Percentiles rank a stretch among this genome's conserved stretches.
phyloP scores from a whole-genome alignment of 2,797 vertebrate species.

The Acanthornis magna region DNA sequence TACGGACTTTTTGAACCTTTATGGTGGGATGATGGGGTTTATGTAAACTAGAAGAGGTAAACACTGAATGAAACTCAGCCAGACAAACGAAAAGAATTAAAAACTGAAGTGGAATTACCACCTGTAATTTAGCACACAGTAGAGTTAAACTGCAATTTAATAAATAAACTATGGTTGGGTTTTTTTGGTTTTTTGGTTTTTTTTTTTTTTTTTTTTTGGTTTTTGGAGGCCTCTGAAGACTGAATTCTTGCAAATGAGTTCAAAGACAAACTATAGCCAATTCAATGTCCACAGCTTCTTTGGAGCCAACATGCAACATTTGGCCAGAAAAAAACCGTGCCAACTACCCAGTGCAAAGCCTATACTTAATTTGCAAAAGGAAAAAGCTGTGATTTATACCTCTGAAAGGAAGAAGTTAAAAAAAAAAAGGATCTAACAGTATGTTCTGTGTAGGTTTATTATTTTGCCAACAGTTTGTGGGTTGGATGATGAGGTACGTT shows the following conservation, averaged over 20 bases:
- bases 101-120: background rate
- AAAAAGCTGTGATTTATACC: conserved; percentile 76
- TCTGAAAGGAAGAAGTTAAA: conserved; percentile 59
- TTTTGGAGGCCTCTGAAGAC: conserved; percentile 1
- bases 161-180: background rate
- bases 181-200: background rate
- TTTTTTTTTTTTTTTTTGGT: background rate
- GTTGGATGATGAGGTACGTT: conserved; percentile 72
- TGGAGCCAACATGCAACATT: conserved; percentile 35
- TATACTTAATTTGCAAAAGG: conserved; percentile 66
- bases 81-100: background rate
- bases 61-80: background rate
- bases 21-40: background rate
- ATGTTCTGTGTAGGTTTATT: conserved; percentile 70
- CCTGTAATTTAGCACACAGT: background rate
- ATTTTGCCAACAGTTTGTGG: conserved; percentile 72
- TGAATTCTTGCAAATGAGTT: conserved; percentile 1
- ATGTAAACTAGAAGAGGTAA: background rate
- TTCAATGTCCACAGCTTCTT: conserved; percentile 56
- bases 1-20: rapidly evolving
- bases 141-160: conserved; percentile 16
- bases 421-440: conserved; percentile 52
- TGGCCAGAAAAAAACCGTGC: conserved; percentile 24
- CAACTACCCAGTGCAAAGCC: conserved; percentile 49
- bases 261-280: conserved; percentile 34